Base-by-base conservation (phyloP, 2,797 vertebrate species). In the Artibeus jamaicensis region DNA sequence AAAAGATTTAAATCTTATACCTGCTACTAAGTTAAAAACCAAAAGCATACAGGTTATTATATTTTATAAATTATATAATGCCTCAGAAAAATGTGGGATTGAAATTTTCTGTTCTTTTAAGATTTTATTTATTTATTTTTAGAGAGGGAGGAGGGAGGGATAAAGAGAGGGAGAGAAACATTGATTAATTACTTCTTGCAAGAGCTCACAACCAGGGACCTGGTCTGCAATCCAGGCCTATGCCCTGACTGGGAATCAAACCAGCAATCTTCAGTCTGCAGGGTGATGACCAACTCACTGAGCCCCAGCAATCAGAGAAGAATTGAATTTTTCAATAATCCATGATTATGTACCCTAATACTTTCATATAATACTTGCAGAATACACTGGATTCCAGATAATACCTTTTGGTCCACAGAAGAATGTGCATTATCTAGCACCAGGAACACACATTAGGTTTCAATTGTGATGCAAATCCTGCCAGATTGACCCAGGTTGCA, bases 1-100 rank as follows among this genome's bases (percentile, higher is more conserved):
- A 46, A 53, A 14, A 59, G 79, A 89, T 87, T 86, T 82, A 46
- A 48, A 94, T 85, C 89, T 94, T 42, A 84, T 83, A 91, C 3
- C 32, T 37, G 87, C 67, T 91, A 34, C 77, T 95, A 91, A 93
- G 53, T 91, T 95, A 24, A 93, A 94, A 94, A 90, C 11, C 70
- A 87, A 92, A 97, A 97, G 39, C 6, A 62, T 18, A 91, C 16
- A 91, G 81, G 81, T 42, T 6, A 11, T 6, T 86, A 70, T 8
- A 94, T 9, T 37, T 92, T 29, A 37, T 9, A 85, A 3, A 37
- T 86, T 19, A 65, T 7, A 9, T 37, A 86, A 78, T 86, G 84
- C 65, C 53, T 95, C 24, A 87, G 71, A 83, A 95, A 95, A 5
- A 73, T 89, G 34, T 87, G 32, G 2, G 26, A 57, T 24, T 87